Percentiles rank a stretch among this genome's conserved stretches.
Evolutionary conservation across 2,888 invertebrate species (phyloP).

Genomic region (Holacanthella duospinosa): DNA sequence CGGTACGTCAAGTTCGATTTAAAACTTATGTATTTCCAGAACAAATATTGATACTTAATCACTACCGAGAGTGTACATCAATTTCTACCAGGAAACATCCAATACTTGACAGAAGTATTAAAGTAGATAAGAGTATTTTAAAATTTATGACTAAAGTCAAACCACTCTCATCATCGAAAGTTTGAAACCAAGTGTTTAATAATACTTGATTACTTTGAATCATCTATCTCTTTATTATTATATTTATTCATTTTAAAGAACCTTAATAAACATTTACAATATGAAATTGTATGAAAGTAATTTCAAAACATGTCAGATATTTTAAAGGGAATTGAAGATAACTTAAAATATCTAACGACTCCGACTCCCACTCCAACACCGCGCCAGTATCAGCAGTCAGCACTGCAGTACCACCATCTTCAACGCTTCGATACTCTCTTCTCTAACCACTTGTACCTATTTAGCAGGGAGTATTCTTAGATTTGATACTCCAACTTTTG

Average conservation of each 20-base stretch:
- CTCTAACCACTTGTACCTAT: no score
- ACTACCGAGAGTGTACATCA: slow-evolving; percentile 59
- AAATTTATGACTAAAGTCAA: no score
- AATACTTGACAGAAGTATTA: slow-evolving; percentile 17
- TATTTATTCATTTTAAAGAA: no score
- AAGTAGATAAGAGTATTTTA: not conserved
- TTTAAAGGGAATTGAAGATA: slow-evolving; percentile 24
- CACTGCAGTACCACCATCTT: not conserved
- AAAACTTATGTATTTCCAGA: slow-evolving; percentile 26
- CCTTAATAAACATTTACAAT: no score
- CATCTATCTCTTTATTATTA: no score
- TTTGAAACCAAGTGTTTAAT: no score
- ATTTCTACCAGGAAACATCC: slow-evolving; percentile 24
- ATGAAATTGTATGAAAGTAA: no score
- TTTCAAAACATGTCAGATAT: slow-evolving; percentile 31
- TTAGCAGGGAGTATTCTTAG: slow-evolving; percentile 22
- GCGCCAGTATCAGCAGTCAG: no score
- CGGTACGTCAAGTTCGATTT: not conserved
- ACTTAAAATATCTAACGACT: slow-evolving; percentile 29
- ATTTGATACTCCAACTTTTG: no score
- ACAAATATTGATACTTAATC: slow-evolving; percentile 67
- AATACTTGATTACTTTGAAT: no score
- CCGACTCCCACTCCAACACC: slow-evolving; percentile 26
- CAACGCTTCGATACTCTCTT: slow-evolving; percentile 17
- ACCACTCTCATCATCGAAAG: no score